Evolutionary conservation across 1,140 invertebrate genomes (phyloP).

Genomic region (Dendroctonus ponderosae): DNA sequence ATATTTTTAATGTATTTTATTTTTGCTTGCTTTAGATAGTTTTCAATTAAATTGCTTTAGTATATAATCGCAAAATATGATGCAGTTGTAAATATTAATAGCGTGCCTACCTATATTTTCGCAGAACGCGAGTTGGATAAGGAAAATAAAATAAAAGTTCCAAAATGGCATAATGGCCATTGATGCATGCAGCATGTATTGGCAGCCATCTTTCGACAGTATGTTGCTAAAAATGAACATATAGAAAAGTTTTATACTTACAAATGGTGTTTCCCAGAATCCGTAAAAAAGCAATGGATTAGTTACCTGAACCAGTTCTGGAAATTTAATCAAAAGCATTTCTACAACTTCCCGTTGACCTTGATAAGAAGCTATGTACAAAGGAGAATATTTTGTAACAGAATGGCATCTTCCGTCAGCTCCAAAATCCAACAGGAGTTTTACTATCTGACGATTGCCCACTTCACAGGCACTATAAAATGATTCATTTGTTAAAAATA

Average conservation of each 20-base stretch:
- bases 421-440: slow-evolving; percentile 73
- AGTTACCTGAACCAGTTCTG: slow-evolving; percentile 65
- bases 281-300: slow-evolving; percentile 5
- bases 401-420: slow-evolving; percentile 85
- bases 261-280: neutral
- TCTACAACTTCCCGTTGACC: slow-evolving; percentile 79
- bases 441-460: slow-evolving; percentile 78
- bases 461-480: slow-evolving; percentile 72
- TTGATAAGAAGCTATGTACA: slow-evolving; percentile 89
- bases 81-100: too few species aligned
- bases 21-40: too few species aligned
- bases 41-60: too few species aligned
- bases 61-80: too few species aligned
- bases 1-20: too few species aligned
- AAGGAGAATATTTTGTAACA: slow-evolving; percentile 86
- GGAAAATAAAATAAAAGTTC: slow-evolving; percentile 77
- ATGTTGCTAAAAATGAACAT: slow-evolving; percentile 57
- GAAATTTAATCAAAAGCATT: slow-evolving; percentile 70
- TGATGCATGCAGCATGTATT: slow-evolving; percentile 88
- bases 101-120: slow-evolving; percentile 60
- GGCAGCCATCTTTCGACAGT: slow-evolving; percentile 93
- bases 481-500: neutral
- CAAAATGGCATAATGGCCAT: slow-evolving; percentile 75
- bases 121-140: slow-evolving; percentile 73
- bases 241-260: neutral